These are phyloP conservation scores for Sarcophaga bullata DNA, from an alignment of 1,140 invertebrate genomes.

Conservation along the genomic window DNA sequence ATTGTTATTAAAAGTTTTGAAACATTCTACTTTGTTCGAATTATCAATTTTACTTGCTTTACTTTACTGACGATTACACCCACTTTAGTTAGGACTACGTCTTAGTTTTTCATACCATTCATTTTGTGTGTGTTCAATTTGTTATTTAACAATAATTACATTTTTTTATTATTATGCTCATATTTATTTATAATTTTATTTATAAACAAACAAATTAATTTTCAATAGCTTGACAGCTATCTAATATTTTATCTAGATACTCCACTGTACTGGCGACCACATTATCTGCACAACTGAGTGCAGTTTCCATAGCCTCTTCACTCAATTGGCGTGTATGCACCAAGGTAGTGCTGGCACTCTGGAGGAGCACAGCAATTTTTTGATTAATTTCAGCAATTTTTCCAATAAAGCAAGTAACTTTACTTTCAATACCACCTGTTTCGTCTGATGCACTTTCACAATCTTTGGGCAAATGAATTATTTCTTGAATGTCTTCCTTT, in stretches of 20 bases:
- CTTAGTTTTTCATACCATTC: too few species aligned
- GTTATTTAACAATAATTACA: too few species aligned
- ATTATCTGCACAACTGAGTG: slow-evolving; percentile 5
- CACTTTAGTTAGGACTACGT: too few species aligned
- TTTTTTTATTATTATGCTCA: too few species aligned
- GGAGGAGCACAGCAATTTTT: not conserved
- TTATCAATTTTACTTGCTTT: too few species aligned
- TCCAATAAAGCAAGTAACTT: not conserved
- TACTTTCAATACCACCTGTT: not conserved
- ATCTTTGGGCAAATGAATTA: not conserved
- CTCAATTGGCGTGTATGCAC: slow-evolving; percentile 13
- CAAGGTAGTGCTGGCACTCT: slow-evolving; percentile 3
- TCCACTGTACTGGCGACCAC: not conserved
- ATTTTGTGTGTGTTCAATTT: too few species aligned
- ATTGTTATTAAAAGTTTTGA: too few species aligned
- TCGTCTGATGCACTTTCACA: not conserved
- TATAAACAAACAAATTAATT: not conserved
- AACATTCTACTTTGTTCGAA: too few species aligned
- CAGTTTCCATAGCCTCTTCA: not conserved
- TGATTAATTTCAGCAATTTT: slow-evolving; percentile 18
- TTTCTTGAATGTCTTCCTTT: not conserved
- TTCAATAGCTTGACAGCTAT: not conserved
- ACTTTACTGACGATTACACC: too few species aligned
- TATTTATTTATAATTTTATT: too few species aligned
- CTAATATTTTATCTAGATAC: not conserved